phyloP scores from a whole-genome alignment of 2,888 invertebrate species.

The Pyrochroa serraticornis region DNA sequence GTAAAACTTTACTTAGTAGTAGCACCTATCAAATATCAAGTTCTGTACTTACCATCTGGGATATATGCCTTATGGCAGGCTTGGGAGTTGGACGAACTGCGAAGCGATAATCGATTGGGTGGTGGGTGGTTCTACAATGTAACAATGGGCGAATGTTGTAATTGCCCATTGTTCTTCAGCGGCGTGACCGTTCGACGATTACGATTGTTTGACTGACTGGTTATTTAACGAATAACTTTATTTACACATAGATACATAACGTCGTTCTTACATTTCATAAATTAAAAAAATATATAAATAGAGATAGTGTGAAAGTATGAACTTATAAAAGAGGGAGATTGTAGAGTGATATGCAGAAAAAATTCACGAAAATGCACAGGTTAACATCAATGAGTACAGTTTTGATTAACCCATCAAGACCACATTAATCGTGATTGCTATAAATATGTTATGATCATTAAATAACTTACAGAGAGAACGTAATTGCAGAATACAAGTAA shows the following conservation, averaged over 20 bases:
- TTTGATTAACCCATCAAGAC: too few relatives aligned
- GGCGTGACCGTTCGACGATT: not conserved
- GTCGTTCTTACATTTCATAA: slow-evolving; percentile 13
- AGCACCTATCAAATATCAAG: too few relatives aligned
- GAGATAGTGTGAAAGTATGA: too few relatives aligned
- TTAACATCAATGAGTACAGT: too few relatives aligned
- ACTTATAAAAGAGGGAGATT: too few relatives aligned
- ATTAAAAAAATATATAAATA: slow-evolving; percentile 10
- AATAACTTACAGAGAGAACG: not conserved
- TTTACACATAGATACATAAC: slow-evolving; percentile 35
- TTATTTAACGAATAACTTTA: slow-evolving; percentile 35
- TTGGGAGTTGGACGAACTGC: slow-evolving; percentile 3
- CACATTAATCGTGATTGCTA: too few relatives aligned
- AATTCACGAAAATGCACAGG: too few relatives aligned
- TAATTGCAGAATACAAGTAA: slow-evolving; percentile 2
- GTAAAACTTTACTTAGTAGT: too few relatives aligned
- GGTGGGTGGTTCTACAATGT: too few relatives aligned
- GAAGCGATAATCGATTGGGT: slow-evolving; percentile 4
- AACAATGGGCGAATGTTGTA: not conserved
- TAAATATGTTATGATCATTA: not conserved
- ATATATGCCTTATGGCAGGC: too few relatives aligned
- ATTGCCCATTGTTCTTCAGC: not conserved
- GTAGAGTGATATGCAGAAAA: too few relatives aligned
- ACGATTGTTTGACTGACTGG: not conserved
- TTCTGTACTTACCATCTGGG: too few relatives aligned